A percentile compares a stretch with the other conserved stretches of the same genome.
Conservation (phyloP, 2,113 vertebrate species). For the Tragelaphus strepsiceros region DNA sequence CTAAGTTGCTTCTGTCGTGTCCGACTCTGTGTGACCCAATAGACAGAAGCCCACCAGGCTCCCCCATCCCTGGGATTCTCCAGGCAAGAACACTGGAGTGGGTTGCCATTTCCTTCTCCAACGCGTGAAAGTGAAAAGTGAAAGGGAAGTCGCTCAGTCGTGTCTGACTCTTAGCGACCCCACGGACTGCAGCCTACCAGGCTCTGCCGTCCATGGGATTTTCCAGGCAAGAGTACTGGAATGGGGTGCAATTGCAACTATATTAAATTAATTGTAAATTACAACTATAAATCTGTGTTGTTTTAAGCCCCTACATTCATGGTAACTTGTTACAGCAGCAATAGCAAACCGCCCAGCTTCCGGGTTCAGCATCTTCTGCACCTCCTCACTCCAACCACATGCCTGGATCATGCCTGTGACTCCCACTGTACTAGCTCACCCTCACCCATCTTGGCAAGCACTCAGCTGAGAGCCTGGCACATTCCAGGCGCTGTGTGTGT, state of each 20-base stretch:
- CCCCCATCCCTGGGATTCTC: too few species aligned
- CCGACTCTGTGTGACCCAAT: too few species aligned
- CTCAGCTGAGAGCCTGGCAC: neutral
- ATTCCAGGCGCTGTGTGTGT: neutral
- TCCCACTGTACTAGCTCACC: neutral
- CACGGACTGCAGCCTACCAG: too few species aligned
- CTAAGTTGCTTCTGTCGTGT: too few species aligned
- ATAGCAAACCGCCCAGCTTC: neutral
- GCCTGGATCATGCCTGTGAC: neutral
- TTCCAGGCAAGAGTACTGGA: too few species aligned
- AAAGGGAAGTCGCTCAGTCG: too few species aligned
- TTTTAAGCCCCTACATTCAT: neutral
- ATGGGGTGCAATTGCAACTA: neutral
- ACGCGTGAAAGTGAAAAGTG: too few species aligned
- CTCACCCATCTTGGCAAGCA: neutral
- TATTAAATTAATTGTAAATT: neutral
- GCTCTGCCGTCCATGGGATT: too few species aligned
- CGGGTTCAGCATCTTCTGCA: neutral
- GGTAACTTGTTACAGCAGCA: neutral
- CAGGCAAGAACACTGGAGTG: too few species aligned
- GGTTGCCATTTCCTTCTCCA: too few species aligned
- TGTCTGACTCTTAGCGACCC: too few species aligned
- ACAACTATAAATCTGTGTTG: neutral
- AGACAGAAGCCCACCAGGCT: too few species aligned
- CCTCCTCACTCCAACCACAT: neutral